Evolutionary conservation across 1,140 invertebrate genomes (phyloP), one percentile per base, ranked within the genome.

Genomic region (Pararge aegeria): DNA sequence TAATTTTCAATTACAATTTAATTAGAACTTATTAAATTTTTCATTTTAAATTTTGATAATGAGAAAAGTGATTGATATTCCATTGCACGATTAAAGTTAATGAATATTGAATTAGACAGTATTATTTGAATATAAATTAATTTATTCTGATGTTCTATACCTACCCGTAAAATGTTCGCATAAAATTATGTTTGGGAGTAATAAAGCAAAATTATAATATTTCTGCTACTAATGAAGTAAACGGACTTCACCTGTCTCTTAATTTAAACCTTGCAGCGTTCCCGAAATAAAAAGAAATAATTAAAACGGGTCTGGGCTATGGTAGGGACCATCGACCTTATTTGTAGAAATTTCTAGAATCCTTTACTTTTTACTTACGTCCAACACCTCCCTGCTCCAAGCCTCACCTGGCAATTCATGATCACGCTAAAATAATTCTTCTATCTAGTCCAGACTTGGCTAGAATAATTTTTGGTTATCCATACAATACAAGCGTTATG

Each of bases 71-170:
- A 34, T 34, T 34, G 30, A 34, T 34, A 34, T 34, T 34, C 30
- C 30, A 34, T 34, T 34, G 30, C 30, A 34, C 12, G 30, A n/a
- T n/a, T 7, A n/a, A 4, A 12, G 30, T 10, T 34, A 12, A 34
- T 34, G 30, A 34, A 34, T 34, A 34, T 34, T 34, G 30, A 7
- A 34, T 34, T 34, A 34, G 30, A 34, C 30, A 34, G n/a, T 34
- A 34, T 34, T 34, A 34, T 34, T 34, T 34, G 30, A 34, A 34
- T 34, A 34, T 34, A 34, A 34, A 34, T 34, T 34, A 34, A 34
- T 34, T 34, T 34, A 34, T 34, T 34, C 30, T n/a, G 30, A 34
- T 12, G n/a, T 34, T 34, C 30, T 34, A 12, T 34, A 34, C 9
- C 30, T 34, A 34, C 30, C 10, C 12, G 30, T 34, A 34, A 34